Conservation (phyloP, 1,140 invertebrate species). For the Cyrtorhinus lividipennis region DNA sequence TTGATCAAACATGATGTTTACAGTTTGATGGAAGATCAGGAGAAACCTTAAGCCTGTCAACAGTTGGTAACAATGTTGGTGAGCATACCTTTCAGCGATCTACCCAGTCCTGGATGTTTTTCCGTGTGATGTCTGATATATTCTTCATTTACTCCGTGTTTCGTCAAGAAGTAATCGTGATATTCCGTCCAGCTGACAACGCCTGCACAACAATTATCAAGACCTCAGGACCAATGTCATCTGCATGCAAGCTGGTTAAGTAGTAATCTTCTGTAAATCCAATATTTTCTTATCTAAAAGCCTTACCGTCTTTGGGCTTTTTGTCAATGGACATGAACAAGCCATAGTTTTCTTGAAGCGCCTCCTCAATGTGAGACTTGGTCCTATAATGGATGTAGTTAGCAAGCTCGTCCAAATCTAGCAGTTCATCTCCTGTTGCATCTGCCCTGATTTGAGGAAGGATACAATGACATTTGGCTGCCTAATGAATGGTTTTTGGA, state of each 20-base stretch:
- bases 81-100: conserved; percentile 34
- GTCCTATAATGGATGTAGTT: conserved; percentile 59
- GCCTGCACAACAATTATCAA: too few species aligned
- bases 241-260: too few species aligned
- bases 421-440: conserved; percentile 39
- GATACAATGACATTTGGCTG: too few species aligned
- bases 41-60: conserved; percentile 10
- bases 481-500: too few species aligned
- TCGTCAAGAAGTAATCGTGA: conserved; percentile 51
- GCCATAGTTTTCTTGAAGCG: conserved; percentile 52
- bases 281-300: too few species aligned
- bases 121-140: conserved; percentile 49
- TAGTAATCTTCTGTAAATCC: too few species aligned
- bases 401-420: conserved; percentile 50
- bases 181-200: conserved; percentile 67
- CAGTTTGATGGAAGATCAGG: conserved; percentile 24
- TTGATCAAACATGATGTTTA: too few species aligned
- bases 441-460: conserved; percentile 47
- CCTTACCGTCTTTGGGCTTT: conserved; percentile 51
- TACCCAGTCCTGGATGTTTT: conserved; percentile 39
- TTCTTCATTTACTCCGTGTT: conserved; percentile 45
- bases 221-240: too few species aligned
- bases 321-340: conserved; percentile 58
- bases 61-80: neutral
- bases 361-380: conserved; percentile 55